These are phyloP conservation scores for Semicossyphus pulcher DNA, from an alignment of 2,113 vertebrate genomes.

Conservation along the genomic window DNA sequence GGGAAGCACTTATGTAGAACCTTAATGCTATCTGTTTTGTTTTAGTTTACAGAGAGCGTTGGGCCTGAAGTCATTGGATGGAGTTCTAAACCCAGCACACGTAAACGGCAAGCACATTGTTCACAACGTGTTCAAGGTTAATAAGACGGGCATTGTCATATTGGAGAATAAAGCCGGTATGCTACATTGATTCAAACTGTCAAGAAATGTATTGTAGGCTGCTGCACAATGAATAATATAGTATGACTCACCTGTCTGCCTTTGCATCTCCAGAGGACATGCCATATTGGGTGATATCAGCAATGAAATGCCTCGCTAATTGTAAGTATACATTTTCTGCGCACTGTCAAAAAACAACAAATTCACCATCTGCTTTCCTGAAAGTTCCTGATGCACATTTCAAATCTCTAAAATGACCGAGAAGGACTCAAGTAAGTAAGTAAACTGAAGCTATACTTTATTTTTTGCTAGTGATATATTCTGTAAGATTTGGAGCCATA, in stretches of 20 bases:
- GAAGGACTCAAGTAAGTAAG: not conserved
- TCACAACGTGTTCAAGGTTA: constrained; percentile 75
- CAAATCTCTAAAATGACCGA: not conserved
- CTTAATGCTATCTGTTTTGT: constrained; percentile 6
- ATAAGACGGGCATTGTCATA: constrained; percentile 73
- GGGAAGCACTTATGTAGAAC: not conserved
- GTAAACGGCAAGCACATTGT: constrained; percentile 74
- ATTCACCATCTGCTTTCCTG: too few relatives aligned
- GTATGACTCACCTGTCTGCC: not conserved
- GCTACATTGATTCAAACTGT: not conserved
- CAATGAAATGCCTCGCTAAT: constrained; percentile 78
- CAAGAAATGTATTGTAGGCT: too few relatives aligned
- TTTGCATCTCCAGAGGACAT: constrained; percentile 70
- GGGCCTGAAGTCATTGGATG: constrained; percentile 70
- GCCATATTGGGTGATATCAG: constrained; percentile 77
- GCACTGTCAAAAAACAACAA: too few relatives aligned
- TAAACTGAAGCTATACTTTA: not conserved
- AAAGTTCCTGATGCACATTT: too few relatives aligned
- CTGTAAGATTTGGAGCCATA: too few relatives aligned
- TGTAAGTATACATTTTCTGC: constrained; percentile 61
- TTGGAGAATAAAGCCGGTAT: constrained; percentile 77
- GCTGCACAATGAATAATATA: too few relatives aligned
- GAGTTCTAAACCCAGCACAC: constrained; percentile 61
- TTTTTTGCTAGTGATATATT: not conserved
- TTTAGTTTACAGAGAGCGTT: constrained; percentile 72